Conservation (phyloP, 2,888 invertebrate species). For the Graphium colonna region DNA sequence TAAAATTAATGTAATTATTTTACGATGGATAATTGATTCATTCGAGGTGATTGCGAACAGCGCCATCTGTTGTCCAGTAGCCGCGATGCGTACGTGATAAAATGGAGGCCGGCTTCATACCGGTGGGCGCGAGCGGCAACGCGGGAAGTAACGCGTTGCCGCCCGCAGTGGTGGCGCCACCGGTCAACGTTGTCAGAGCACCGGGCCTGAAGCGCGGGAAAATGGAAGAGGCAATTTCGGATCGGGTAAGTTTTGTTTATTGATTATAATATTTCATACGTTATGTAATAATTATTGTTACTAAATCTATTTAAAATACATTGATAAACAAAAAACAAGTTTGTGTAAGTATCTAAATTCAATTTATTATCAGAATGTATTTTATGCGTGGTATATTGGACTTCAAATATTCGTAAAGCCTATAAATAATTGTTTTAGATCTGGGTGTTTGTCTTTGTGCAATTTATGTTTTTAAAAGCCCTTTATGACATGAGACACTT, state of each 20-base stretch:
- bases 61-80: conserved; percentile 56
- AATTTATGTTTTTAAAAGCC: too few relatives aligned
- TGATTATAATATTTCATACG: conserved; percentile 2
- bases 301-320: too few relatives aligned
- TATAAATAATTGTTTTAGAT: too few relatives aligned
- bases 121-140: conserved; percentile 47
- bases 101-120: conserved; percentile 76
- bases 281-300: background rate
- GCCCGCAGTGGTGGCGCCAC: conserved; percentile 64
- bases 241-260: conserved; percentile 83
- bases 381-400: too few relatives aligned
- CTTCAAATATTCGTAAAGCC: too few relatives aligned
- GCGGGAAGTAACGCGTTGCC: conserved; percentile 45
- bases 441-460: too few relatives aligned
- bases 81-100: conserved; percentile 45
- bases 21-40: conserved; percentile 34
- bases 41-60: conserved; percentile 29
- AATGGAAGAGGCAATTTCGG: conserved; percentile 86
- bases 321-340: too few relatives aligned
- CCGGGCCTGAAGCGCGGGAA: conserved; percentile 89
- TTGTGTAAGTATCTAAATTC: too few relatives aligned
- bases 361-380: too few relatives aligned
- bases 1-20: conserved; percentile 29
- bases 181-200: conserved; percentile 85
- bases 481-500: too few relatives aligned